Evolutionary conservation across 2,797 vertebrate species (phyloP).

Genomic region (Falco biarmicus): DNA sequence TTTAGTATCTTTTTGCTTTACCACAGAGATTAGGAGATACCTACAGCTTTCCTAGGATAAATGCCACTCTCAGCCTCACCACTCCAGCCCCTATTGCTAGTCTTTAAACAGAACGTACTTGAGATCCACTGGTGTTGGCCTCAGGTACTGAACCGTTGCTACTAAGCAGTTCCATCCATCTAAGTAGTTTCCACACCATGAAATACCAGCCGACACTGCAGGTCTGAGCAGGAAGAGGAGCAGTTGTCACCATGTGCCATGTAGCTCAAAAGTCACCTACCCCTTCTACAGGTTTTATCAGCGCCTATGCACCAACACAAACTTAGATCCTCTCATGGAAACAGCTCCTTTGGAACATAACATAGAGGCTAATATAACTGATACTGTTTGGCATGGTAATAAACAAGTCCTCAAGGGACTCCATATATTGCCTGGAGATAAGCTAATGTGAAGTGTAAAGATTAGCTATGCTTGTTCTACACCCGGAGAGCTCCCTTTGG

Average conservation of each 20-base stretch:
- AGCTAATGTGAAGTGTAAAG: background rate
- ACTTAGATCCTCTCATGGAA: background rate
- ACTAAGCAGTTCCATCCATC: background rate
- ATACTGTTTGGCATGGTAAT: background rate
- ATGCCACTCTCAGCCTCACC: background rate
- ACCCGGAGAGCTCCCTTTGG: background rate
- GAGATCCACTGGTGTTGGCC: background rate
- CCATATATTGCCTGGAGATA: background rate
- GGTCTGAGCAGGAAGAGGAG: background rate
- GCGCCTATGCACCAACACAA: background rate
- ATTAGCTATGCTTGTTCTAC: background rate
- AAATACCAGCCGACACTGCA: background rate
- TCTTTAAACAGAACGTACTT: background rate
- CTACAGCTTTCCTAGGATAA: background rate
- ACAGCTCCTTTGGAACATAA: background rate
- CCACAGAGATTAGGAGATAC: background rate
- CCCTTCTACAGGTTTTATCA: background rate
- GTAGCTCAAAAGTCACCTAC: background rate
- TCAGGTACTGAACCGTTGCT: background rate
- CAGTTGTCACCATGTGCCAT: rapidly evolving
- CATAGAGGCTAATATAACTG: background rate
- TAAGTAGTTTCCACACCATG: background rate
- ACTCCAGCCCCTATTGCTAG: background rate
- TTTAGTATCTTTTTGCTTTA: background rate
- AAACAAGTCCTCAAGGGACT: background rate